Conservation (phyloP, 1,140 invertebrate species). For the Zaprionus lachaisei region DNA sequence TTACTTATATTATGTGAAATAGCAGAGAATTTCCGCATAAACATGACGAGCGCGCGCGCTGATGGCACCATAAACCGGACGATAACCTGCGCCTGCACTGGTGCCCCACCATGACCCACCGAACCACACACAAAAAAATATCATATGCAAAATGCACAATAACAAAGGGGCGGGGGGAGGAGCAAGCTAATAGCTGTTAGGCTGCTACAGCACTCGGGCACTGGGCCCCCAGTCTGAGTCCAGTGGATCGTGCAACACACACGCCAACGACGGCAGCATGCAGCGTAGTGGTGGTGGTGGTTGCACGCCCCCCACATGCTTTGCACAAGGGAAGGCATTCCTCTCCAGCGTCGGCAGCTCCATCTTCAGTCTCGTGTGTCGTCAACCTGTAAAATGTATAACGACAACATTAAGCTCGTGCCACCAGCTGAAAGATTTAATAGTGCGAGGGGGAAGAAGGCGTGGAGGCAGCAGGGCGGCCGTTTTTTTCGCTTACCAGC, state of each 20-base stretch:
- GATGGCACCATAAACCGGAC: conserved; percentile 78
- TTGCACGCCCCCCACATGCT: conserved; percentile 46
- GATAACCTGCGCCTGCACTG: conserved; percentile 60
- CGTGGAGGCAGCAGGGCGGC: neutral
- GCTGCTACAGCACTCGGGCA: conserved; percentile 9
- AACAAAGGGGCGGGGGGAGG: conserved; percentile 13
- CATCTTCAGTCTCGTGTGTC: conserved; percentile 43
- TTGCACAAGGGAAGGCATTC: conserved; percentile 8
- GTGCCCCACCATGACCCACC: conserved; percentile 55
- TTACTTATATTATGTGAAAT: conserved; percentile 60
- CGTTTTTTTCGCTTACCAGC: neutral
- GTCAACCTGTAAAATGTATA: conserved; percentile 82
- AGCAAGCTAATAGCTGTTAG: conserved; percentile 71
- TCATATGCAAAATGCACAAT: conserved; percentile 66
- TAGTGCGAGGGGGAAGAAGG: neutral
- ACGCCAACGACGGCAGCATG: conserved; percentile 25
- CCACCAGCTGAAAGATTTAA: conserved; percentile 68
- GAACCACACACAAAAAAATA: conserved; percentile 45
- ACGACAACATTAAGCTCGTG: conserved; percentile 84
- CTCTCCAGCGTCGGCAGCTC: conserved; percentile 8
- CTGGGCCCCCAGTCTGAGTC: neutral
- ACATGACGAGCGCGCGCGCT: conserved; percentile 57
- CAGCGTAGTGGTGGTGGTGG: conserved; percentile 37
- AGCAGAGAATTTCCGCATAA: conserved; percentile 73
- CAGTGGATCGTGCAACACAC: conserved; percentile 30